Conservation (phyloP, 2,113 vertebrate species). For the Perca flavescens region DNA sequence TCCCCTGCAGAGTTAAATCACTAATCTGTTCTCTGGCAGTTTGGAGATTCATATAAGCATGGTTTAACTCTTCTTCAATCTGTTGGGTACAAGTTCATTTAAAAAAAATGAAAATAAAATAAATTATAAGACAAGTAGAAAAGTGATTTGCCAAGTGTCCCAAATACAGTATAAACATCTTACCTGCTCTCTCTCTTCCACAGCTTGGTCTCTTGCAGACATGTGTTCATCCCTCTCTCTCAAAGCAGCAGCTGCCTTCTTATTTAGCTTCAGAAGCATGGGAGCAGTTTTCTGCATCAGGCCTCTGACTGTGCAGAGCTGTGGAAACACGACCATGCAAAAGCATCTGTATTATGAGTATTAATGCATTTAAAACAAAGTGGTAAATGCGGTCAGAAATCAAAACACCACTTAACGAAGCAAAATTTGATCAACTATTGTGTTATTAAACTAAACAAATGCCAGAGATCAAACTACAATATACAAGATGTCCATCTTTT, state of each 20-base stretch:
- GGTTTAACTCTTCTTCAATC: conserved; percentile 75
- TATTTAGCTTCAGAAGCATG: conserved; percentile 79
- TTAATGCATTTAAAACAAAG: background rate
- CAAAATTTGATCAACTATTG: background rate
- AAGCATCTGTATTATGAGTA: background rate
- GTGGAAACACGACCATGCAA: background rate
- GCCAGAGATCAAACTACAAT: background rate
- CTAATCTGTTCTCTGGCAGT: conserved; percentile 75
- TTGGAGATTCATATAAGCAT: conserved; percentile 63
- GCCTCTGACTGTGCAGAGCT: conserved; percentile 80
- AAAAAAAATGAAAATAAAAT: too few species aligned
- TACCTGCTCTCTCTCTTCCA: conserved; percentile 79
- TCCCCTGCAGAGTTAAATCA: conserved; percentile 81
- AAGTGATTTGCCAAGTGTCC: background rate
- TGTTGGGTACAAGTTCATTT: conserved; percentile 32
- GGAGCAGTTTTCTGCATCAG: conserved; percentile 79
- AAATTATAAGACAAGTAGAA: background rate
- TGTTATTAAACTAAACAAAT: background rate
- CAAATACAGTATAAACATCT: background rate
- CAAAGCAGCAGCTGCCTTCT: conserved; percentile 77
- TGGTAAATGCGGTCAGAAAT: background rate
- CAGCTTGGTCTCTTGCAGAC: conserved; percentile 77
- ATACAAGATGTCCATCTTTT: background rate
- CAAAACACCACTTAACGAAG: too few species aligned
- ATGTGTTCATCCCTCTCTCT: conserved; percentile 74